A percentile compares a stretch with the other conserved stretches of the same genome.
These are phyloP conservation scores for Oncorhynchus gorbuscha DNA, from an alignment of 2,113 vertebrate species.

Conservation along the genomic window DNA sequence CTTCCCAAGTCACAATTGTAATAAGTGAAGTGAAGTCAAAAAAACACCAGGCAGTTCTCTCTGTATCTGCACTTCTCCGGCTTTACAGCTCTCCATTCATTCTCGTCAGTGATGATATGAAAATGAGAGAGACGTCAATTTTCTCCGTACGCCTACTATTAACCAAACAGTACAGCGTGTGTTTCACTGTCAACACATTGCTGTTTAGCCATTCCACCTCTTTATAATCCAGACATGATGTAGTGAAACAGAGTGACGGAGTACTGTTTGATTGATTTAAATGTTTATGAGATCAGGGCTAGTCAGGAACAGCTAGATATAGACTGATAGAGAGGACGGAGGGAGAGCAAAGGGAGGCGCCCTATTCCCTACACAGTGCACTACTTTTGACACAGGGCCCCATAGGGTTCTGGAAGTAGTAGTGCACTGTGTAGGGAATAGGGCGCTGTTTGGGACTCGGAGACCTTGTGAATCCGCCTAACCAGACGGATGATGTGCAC, in stretches of 20 bases:
- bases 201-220: conserved; percentile 3
- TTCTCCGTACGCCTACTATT: not conserved
- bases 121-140: not conserved
- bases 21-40: conserved; percentile 28
- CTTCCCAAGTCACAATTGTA: conserved; percentile 15
- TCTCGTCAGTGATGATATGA: conserved; percentile 19
- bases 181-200: not conserved
- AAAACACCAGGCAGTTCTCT: not conserved
- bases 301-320: too few species aligned
- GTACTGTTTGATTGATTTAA: conserved; percentile 46
- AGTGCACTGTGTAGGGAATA: too few species aligned
- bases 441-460: too few species aligned
- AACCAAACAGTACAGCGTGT: not conserved
- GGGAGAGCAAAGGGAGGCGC: too few species aligned
- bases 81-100: conserved; percentile 32
- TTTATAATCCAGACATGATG: conserved; percentile 35
- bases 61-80: not conserved
- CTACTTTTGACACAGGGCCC: too few species aligned
- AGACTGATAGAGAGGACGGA: not conserved
- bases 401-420: too few species aligned
- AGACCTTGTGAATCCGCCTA: too few species aligned
- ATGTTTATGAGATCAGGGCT: conserved; percentile 37
- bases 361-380: too few species aligned
- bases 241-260: conserved; percentile 46
- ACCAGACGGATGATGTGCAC: conserved; percentile 30